These are phyloP conservation scores for Quadriops clusia DNA, from an alignment of 2,888 invertebrate genomes.

Conservation along the genomic window DNA sequence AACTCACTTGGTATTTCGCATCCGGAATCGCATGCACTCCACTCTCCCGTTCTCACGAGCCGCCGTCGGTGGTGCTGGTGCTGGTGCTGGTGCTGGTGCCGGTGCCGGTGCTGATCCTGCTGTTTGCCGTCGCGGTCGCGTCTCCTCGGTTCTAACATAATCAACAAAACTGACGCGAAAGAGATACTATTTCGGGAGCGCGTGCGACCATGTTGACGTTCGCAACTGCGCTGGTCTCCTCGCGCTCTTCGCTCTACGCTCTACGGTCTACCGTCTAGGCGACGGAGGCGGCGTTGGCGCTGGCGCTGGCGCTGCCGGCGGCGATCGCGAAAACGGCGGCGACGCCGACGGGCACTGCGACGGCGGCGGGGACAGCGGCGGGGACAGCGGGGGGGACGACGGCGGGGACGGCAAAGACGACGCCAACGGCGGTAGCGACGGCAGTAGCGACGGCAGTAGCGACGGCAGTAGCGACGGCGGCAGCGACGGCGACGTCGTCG, in stretches of 20 bases:
- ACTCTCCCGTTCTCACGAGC: too few relatives aligned
- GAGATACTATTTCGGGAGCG: constrained; percentile 23
- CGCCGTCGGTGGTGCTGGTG: too few relatives aligned
- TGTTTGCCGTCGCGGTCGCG: constrained; percentile 51
- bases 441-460: too few relatives aligned
- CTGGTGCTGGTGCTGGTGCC: too few relatives aligned
- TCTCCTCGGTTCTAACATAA: constrained; percentile 19
- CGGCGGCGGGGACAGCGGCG: too few relatives aligned
- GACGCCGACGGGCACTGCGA: constrained; percentile 8
- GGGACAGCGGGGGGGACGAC: too few relatives aligned
- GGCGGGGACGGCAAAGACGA: too few relatives aligned
- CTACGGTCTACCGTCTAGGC: constrained; percentile 23
- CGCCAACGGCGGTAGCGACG: too few relatives aligned
- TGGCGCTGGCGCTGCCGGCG: constrained; percentile 7
- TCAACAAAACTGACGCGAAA: constrained; percentile 22
- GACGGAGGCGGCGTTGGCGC: constrained; percentile 9
- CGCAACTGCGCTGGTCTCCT: constrained; percentile 25
- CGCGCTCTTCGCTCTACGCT: constrained; percentile 22
- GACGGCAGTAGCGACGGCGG: too few relatives aligned
- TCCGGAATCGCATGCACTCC: constrained; percentile 5
- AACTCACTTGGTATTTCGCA: constrained; percentile 13
- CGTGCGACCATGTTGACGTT: constrained; percentile 24
- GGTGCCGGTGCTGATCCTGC: constrained; percentile 99
- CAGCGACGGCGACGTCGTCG: too few relatives aligned
- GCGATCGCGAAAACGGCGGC: constrained; percentile 8